A percentile compares a stretch with the other conserved stretches of the same genome.
These are phyloP conservation scores for Parasteatoda lunata DNA, from an alignment of 2,888 invertebrate genomes.

Conservation along the genomic window DNA sequence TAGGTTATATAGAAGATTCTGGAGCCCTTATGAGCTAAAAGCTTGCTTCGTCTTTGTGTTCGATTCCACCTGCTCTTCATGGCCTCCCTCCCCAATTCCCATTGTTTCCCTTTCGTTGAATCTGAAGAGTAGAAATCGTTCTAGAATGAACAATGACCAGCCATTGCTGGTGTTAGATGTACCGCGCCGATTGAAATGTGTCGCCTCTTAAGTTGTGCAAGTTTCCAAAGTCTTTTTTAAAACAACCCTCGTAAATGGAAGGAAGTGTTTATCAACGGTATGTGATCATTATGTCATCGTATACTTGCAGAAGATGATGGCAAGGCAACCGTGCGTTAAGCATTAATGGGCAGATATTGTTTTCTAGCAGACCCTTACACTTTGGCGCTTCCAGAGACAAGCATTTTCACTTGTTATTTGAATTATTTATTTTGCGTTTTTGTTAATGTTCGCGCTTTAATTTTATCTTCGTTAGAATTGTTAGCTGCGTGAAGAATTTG, in stretches of 20 bases:
- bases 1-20: neutral
- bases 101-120: constrained; percentile 44
- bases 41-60: constrained; percentile 1
- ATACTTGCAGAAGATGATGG: no score
- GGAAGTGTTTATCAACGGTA: neutral
- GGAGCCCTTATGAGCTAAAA: constrained; percentile 2
- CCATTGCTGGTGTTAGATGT: neutral
- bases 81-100: constrained; percentile 4
- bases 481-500: no score
- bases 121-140: constrained; percentile 24
- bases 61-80: neutral
- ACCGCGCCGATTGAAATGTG: neutral
- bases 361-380: no score
- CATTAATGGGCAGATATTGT: no score
- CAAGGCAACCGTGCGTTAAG: no score
- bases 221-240: neutral
- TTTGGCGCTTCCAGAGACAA: no score
- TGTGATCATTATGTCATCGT: no score
- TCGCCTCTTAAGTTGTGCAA: neutral
- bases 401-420: no score
- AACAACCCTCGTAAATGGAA: neutral
- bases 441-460: no score
- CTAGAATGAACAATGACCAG: constrained; percentile 26
- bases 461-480: no score
- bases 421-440: no score